Conservation (phyloP, 2,888 invertebrate genomes). For the Agrochola circellaris region DNA sequence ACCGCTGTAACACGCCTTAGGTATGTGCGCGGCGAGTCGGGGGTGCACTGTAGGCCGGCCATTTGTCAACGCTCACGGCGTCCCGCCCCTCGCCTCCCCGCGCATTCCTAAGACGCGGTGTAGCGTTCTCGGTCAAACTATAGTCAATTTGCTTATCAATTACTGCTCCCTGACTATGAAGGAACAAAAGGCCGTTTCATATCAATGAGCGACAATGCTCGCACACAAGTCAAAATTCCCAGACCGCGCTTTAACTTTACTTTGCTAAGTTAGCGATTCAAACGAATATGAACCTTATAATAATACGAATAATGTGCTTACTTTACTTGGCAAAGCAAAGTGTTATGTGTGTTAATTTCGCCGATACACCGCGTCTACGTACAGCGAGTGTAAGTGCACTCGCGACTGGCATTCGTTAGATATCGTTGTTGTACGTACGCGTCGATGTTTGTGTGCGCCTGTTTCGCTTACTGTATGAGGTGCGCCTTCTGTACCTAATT, state of each 20-base stretch:
- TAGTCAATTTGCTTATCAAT: background rate
- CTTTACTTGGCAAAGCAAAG: background rate
- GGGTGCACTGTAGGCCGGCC: no score
- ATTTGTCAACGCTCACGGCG: no score
- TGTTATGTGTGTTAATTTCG: background rate
- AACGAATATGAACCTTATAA: background rate
- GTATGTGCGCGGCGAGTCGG: no score
- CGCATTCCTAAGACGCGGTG: no score
- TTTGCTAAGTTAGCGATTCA: background rate
- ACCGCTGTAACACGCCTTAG: no score
- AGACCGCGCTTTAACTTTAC: background rate
- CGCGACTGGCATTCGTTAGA: background rate
- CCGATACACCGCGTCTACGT: background rate
- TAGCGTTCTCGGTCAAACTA: no score
- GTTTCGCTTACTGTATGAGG: background rate
- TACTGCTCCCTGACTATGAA: background rate
- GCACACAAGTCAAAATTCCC: background rate
- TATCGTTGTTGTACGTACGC: background rate
- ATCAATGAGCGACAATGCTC: background rate
- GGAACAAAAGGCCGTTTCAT: background rate
- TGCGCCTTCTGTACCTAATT: background rate
- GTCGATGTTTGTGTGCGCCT: background rate
- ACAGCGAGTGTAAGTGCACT: background rate
- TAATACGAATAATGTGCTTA: background rate
- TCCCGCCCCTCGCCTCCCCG: no score